Base-by-base conservation (phyloP, 92 coral and sea anemone genomes). In the Pocillopora meandrina region DNA sequence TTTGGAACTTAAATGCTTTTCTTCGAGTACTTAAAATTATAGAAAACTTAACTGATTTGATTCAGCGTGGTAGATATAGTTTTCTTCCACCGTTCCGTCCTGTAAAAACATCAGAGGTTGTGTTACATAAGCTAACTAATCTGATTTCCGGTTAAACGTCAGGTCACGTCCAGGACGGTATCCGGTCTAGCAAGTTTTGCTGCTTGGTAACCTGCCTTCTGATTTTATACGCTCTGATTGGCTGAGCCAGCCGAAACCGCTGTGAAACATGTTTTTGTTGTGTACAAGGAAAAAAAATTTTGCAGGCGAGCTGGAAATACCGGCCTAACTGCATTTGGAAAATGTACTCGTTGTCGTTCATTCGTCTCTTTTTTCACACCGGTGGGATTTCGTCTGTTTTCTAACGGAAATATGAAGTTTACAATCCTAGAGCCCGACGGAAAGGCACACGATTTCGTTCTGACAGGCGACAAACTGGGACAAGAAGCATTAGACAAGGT, bases 401-500 rank as follows among this genome's bases (percentile, higher is more conserved):
- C 2, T 19, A 56, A 73, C 21, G 62, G 15, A 55, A 74, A 34
- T 83, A 97, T 97, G 99, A 97, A 91, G 92, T 94, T 93, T 86
- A 73, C 89, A 63, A 93, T 97, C 71, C 59, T 88, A 35, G 99
- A 97, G 78, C 94, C 98, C 79, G 92, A 92, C 85, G 98, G 97
- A 57, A 92, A 79, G 73, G 84, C 91, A 74, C 96, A 97, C 85
- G 99, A 97, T 78, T 92, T 97, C 72, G 92, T 92, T 55, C 91
- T 97, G 64, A 94, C 98, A 1, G 83, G 96, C 71, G 96, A 97
- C 77, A 95, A 96, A 67, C 90, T 93, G 23, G 99, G 99, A 61
- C 97, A 97, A 88, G 92, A 95, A 62, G 93, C 90, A 89, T 92
- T 95, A 71, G 99, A 97, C 91, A 93, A 93, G 96, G 99, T 97